These are phyloP conservation scores for Stomatorhinus walkeri DNA, from an alignment of 2,797 vertebrate species.

Conservation along the genomic window DNA sequence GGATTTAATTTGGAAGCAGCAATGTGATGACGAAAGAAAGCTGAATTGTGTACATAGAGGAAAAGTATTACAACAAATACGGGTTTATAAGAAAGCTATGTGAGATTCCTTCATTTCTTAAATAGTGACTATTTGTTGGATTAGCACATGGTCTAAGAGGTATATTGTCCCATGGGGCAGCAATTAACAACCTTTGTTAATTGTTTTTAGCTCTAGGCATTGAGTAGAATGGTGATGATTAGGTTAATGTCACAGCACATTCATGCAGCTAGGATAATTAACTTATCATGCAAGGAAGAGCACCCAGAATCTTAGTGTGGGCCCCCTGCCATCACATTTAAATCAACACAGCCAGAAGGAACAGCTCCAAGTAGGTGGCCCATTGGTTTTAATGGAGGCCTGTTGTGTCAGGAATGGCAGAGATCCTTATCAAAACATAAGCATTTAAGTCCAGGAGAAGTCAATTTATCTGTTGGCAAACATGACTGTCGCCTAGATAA, in stretches of 20 bases:
- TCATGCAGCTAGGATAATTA: constrained; percentile 41
- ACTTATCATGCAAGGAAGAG: constrained; percentile 32
- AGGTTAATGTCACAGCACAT: constrained; percentile 46
- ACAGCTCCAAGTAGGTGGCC: constrained; percentile 27
- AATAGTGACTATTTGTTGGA: constrained; percentile 29
- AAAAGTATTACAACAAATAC: constrained; percentile 23
- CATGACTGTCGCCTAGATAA: constrained; percentile 22
- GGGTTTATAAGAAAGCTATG: constrained; percentile 16
- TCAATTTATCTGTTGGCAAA: constrained; percentile 38
- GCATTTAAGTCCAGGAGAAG: constrained; percentile 34
- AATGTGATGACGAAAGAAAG: constrained; percentile 11
- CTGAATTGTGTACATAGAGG: background rate
- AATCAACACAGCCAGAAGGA: constrained; percentile 40
- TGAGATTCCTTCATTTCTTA: constrained; percentile 40
- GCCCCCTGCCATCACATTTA: constrained; percentile 42
- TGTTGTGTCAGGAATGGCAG: constrained; percentile 38
- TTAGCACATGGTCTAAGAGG: constrained; percentile 11
- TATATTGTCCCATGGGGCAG: constrained; percentile 24
- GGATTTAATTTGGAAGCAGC: constrained; percentile 23
- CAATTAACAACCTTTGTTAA: constrained; percentile 36
- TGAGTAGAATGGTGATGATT: constrained; percentile 30
- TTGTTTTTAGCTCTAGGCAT: constrained; percentile 30
- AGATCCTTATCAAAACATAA: constrained; percentile 46
- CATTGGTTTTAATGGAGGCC: constrained; percentile 38
- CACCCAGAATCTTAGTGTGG: constrained; percentile 27